phyloP scores from a whole-genome alignment of 2,888 invertebrate species.

The Ecdyonurus torrentis region DNA sequence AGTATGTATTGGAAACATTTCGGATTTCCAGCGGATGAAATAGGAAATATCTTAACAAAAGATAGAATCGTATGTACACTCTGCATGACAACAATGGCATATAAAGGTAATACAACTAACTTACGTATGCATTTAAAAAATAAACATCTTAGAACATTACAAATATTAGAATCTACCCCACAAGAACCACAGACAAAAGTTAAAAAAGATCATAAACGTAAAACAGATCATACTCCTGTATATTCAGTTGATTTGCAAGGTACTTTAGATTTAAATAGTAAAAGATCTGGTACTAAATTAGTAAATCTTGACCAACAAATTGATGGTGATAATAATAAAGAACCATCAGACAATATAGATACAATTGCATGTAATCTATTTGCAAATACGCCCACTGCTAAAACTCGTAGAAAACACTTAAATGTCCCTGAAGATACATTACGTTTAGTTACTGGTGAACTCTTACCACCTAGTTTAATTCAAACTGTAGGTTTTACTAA shows the following conservation, averaged over 20 bases:
- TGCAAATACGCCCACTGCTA: background rate
- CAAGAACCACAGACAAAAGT: background rate
- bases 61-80: conserved; percentile 31
- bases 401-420: background rate
- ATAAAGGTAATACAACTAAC: conserved; percentile 33
- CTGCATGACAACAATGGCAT: conserved; percentile 31
- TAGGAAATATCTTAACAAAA: conserved; percentile 24
- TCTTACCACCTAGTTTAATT: background rate
- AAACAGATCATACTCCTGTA: background rate
- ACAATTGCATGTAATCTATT: background rate
- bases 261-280: background rate
- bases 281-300: background rate
- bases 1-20: conserved; percentile 35
- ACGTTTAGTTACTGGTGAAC: background rate
- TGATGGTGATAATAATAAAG: background rate
- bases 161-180: background rate
- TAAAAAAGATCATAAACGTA: background rate
- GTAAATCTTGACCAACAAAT: background rate
- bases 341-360: background rate
- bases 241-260: background rate
- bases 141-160: background rate
- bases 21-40: conserved; percentile 32
- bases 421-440: background rate
- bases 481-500: background rate
- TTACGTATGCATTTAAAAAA: conserved; percentile 27